Percentiles rank a stretch among this genome's conserved stretches.
Conservation (phyloP, 2,888 invertebrate genomes). For the Adineta ricciae region DNA sequence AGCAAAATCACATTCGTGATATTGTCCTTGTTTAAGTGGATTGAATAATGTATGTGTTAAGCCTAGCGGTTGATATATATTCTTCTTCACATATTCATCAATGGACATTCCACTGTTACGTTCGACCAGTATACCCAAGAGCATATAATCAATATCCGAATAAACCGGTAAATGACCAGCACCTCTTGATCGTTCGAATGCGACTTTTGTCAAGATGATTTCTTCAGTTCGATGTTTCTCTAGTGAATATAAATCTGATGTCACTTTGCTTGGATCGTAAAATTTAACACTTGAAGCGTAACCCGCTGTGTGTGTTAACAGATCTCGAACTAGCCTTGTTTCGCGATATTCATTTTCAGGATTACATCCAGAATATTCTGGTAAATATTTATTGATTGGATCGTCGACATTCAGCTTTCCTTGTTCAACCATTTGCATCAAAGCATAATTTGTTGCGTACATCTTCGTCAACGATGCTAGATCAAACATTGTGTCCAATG, state of each 20-base stretch:
- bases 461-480: not conserved
- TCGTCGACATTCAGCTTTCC: not conserved
- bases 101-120: not conserved
- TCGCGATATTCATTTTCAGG: not conserved
- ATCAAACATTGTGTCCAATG: not conserved
- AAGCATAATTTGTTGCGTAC: not conserved
- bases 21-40: not conserved
- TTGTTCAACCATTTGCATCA: not conserved
- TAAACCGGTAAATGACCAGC: not conserved
- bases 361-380: not conserved
- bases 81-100: not conserved
- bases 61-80: not conserved
- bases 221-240: not conserved
- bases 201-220: no score
- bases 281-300: not conserved
- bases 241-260: not conserved
- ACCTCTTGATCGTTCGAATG: not conserved
- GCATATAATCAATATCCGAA: conserved; percentile 20
- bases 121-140: not conserved
- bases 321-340: not conserved
- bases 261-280: not conserved
- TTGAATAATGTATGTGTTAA: conserved; percentile 2
- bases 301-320: not conserved
- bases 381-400: not conserved
- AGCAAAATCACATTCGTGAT: not conserved